Percentiles rank a stretch among this genome's conserved stretches.
phyloP scores from a whole-genome alignment of 2,797 vertebrate genomes.

The Macropus fuliginosus region DNA sequence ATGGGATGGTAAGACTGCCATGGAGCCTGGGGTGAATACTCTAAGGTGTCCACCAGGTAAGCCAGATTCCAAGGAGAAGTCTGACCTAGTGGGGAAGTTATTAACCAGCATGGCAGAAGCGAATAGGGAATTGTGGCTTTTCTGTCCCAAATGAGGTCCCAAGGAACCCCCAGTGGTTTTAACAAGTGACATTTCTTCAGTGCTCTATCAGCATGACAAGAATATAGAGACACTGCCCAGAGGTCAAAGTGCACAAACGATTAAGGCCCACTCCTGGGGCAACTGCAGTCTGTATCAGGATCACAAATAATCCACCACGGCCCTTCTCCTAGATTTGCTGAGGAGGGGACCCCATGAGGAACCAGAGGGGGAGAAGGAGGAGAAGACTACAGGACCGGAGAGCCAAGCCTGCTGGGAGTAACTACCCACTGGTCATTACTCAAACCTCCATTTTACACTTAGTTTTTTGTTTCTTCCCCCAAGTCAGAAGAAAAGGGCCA shows the following conservation, averaged over 20 bases:
- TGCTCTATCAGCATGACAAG: background rate
- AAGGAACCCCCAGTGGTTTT: background rate
- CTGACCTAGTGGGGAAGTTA: background rate
- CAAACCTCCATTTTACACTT: background rate
- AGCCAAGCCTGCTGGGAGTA: fast-evolving
- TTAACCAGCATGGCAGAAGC: background rate
- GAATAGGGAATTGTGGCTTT: background rate
- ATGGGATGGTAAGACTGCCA: fast-evolving
- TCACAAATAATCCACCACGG: background rate
- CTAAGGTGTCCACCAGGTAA: fast-evolving
- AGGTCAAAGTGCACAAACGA: background rate
- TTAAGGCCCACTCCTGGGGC: background rate
- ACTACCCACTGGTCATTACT: background rate
- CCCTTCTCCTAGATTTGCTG: background rate
- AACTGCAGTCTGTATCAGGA: background rate
- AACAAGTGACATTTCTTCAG: background rate
- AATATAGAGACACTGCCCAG: background rate
- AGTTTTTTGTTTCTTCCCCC: background rate
- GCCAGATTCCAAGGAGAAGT: background rate
- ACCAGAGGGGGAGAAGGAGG: background rate
- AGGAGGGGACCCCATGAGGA: background rate
- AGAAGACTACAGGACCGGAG: background rate
- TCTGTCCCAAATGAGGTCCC: background rate
- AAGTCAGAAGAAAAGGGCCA: background rate
- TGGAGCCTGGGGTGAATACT: background rate